Base-by-base conservation (phyloP, 2,797 vertebrate genomes). In the Phalanger gymnotis region DNA sequence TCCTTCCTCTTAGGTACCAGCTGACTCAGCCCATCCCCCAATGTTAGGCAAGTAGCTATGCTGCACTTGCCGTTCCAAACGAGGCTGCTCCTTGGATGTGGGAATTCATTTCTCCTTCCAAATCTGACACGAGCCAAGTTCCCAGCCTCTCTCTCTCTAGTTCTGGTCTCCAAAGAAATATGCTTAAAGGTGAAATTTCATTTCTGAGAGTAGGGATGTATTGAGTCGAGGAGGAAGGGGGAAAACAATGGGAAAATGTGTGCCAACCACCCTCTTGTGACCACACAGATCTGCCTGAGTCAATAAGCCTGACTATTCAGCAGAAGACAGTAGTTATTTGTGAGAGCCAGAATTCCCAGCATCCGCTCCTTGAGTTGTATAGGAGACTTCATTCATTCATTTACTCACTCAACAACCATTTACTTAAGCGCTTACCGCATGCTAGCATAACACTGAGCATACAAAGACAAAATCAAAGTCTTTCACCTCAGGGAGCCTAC, bases 121-220 rank as follows among this genome's bases (percentile, higher is more conserved):
- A 30, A 34, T 55, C 91, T 94, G 47, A 3, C 3, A 11, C 0
- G 34, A 66, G 31, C 5, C 61, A 66, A n/a, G 14, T 66, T 66
- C 61, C 61, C 61, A 40, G 66, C n/a, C 66, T 73, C 16, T n/a
- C 14, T 12, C 19, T 53, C 28, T 27, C 22, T 22, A 10, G 55
- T 40, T 91, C 53, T 96, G 9, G 51, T 53, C 54, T 95, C 91
- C 92, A 47, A 54, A n/a, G 89, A 94, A 81, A 57, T 19, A 92
- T 54, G 53, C 56, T 93, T 22, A 91, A 92, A 92, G 47, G 93
- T 9, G 19, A 91, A 22, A 51, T 94, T 95, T 54, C 93, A 14
- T 52, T 22, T 93, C 89, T 91, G 93, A 93, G 91, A 95, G 40
- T 4, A 92, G 56, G 73, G 53, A 95, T 92, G 52, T 61, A 31